Evolutionary conservation across 2,113 vertebrate species (phyloP).

Genomic region (Sciurus niger): DNA sequence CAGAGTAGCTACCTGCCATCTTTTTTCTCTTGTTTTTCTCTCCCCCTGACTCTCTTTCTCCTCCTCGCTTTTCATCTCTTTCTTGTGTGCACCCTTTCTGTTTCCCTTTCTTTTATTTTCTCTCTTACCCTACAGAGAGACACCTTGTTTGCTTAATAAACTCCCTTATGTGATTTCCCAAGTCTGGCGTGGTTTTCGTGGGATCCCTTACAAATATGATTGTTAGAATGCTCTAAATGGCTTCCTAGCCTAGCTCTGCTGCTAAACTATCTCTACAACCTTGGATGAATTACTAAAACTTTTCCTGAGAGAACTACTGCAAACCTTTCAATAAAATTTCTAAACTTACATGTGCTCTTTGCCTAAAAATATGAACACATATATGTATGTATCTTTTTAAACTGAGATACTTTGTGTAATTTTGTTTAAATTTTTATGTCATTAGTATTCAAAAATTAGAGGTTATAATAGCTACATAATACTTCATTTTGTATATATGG

Average conservation of each 20-base stretch:
- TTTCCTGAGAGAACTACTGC: background rate
- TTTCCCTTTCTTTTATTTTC: no score
- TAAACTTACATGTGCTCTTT: slow-evolving; percentile 4
- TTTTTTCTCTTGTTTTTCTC: no score
- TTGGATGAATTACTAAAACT: background rate
- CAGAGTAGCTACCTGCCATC: no score
- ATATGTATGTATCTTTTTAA: background rate
- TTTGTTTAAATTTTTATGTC: slow-evolving; percentile 21
- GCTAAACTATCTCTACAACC: background rate
- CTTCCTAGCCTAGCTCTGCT: background rate
- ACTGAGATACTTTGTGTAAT: background rate
- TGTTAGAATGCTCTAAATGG: background rate
- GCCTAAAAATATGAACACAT: background rate
- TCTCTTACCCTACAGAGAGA: no score
- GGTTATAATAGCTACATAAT: background rate
- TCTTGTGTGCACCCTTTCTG: no score
- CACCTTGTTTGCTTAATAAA: no score
- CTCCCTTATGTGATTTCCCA: no score
- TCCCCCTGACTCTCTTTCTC: no score
- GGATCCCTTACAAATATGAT: background rate
- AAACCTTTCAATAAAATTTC: slow-evolving; percentile 8
- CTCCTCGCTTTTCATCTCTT: no score
- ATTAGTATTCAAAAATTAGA: slow-evolving; percentile 41
- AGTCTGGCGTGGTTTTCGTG: no score
- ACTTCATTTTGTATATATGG: background rate